Conservation (phyloP, 2,797 vertebrate species). For the Cossypha niveicapilla region DNA sequence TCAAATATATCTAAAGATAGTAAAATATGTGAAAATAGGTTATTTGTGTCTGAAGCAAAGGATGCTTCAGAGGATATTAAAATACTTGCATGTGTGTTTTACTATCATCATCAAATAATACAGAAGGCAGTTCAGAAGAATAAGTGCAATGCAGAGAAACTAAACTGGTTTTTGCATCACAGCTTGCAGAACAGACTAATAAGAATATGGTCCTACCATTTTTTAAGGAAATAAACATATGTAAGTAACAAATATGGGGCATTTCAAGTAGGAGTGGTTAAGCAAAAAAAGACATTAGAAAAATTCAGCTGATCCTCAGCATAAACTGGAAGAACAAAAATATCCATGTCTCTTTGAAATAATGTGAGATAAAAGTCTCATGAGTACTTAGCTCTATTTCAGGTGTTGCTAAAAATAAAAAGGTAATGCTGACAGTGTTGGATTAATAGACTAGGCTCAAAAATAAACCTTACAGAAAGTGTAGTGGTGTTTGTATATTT, state of each 20-base stretch:
- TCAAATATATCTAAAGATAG: neutral
- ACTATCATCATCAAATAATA: neutral
- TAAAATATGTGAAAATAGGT: neutral
- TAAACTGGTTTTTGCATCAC: neutral
- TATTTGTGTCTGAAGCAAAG: neutral
- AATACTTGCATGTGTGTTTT: neutral
- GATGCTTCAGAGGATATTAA: neutral
- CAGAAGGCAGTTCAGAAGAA: neutral
- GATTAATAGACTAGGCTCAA: neutral
- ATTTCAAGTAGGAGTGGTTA: neutral
- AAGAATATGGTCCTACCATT: neutral
- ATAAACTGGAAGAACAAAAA: neutral
- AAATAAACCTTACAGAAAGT: neutral
- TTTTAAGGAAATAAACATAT: neutral
- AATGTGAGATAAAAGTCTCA: neutral
- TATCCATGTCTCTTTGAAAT: neutral
- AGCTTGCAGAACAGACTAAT: neutral
- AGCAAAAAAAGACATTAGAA: neutral
- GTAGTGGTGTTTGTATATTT: neutral
- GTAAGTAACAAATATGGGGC: neutral
- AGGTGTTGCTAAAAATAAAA: neutral
- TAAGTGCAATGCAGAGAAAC: neutral
- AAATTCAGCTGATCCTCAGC: neutral
- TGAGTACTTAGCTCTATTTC: neutral
- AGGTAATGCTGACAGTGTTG: neutral